Evolutionary conservation across 2,797 vertebrate species (phyloP), one percentile per base, ranked within the genome.

Genomic region (Toxotes lorentzi): DNA sequence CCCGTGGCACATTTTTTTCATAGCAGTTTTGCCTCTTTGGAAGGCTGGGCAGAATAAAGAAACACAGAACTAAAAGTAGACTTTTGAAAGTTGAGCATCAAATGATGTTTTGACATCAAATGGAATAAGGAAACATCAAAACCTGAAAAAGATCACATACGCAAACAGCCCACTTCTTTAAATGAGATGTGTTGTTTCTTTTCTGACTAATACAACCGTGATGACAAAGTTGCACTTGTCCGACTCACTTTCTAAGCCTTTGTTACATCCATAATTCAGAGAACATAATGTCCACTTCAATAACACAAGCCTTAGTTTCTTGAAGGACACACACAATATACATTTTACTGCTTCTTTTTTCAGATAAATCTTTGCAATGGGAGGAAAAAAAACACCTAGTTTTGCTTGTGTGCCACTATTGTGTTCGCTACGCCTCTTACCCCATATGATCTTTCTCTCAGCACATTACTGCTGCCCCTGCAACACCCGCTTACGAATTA

Each of bases 391-490:
- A 65, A 43, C 38, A 73, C 68, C 53, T 38, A 70, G 68, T 48
- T 13, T 78, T 78, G 69, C 74, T 82, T 74, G 43, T 87, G 81
- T 84, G 82, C 74, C 32, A 70, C 83, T 78, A 78, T 84, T 90
- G 86, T 89, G 58, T 71, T 71, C 76, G 79, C 74, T 78, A 74
- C 30, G 82, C 81, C 81, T 91, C 85, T 90, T 89, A 88, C 86
- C 83, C 78, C 72, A 84, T 75, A 78, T 82, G 86, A 89, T 89
- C 86, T 83, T 82, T 86, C 88, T 87, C 79, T 82, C 74, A 9
- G 66, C 86, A 92, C 90, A 91, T 90, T 90, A 91, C 80, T 84
- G 87, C 86, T 74, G 82, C 82, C 85, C 82, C 86, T 84, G 84
- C 86, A 92, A 89, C 67, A 81, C 83, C 84, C 75, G 77, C 86